Percentiles rank a stretch among this genome's conserved stretches.
Evolutionary conservation across 2,888 invertebrate species (phyloP).

Genomic region (Palloptera scutellata): DNA sequence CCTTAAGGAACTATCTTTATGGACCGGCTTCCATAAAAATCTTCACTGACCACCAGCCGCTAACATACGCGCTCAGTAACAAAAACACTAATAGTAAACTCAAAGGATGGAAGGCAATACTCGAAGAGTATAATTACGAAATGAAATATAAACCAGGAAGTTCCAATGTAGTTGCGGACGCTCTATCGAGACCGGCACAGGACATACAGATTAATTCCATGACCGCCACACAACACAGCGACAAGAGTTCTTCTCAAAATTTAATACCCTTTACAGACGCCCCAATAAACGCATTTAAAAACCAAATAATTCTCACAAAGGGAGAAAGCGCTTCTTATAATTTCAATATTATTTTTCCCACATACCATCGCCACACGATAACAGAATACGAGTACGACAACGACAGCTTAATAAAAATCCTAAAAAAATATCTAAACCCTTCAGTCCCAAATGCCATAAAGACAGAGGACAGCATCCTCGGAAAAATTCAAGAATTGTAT

Average conservation of each 20-base stretch:
- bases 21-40: conserved; percentile 20
- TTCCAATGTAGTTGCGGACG: conserved; percentile 29
- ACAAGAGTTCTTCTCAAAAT: conserved; percentile 14
- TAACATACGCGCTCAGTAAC: conserved; percentile 22
- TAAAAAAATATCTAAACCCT: conserved; percentile 24
- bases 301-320: too few species aligned
- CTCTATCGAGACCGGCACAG: conserved; percentile 14
- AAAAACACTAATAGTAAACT: conserved; percentile 30
- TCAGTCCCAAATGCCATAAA: conserved; percentile 27
- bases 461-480: conserved; percentile 21
- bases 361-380: conserved; percentile 27
- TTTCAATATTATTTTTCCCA: conserved; percentile 28
- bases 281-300: too few species aligned
- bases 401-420: conserved; percentile 5
- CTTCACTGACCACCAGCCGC: conserved; percentile 30
- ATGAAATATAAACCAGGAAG: conserved; percentile 26
- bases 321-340: conserved; percentile 9
- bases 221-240: conserved; percentile 7
- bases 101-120: conserved; percentile 29
- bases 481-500: conserved; percentile 29
- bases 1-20: conserved; percentile 25
- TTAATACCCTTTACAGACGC: conserved; percentile 15
- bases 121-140: conserved; percentile 31
- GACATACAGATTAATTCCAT: conserved; percentile 10
- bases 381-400: conserved; percentile 16